phyloP scores from a whole-genome alignment of 1,140 invertebrate species.

The Bursaphelenchus mucronatus region DNA sequence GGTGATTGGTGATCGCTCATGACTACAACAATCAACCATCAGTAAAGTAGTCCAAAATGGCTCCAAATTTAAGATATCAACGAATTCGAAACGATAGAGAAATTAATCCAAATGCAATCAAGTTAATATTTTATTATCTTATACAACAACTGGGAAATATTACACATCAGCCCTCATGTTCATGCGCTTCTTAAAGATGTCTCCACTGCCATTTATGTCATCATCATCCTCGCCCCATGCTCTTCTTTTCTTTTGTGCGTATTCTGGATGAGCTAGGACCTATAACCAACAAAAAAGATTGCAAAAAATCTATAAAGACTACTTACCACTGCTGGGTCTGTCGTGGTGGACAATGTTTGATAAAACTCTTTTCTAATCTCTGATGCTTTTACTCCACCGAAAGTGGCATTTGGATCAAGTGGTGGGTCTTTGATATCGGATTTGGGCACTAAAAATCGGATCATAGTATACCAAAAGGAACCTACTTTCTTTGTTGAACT shows the following conservation, averaged over 20 bases:
- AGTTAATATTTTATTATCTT: too few relatives aligned
- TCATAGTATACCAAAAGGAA: constrained; percentile 18
- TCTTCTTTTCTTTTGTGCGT: constrained; percentile 21
- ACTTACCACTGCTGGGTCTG: constrained; percentile 53
- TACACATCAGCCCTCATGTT: constrained; percentile 31
- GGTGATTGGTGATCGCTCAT: too few relatives aligned
- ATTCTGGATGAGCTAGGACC: constrained; percentile 42
- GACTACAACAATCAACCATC: too few relatives aligned
- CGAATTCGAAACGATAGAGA: too few relatives aligned
- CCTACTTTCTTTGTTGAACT: constrained; percentile 50
- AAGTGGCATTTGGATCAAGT: constrained; percentile 42
- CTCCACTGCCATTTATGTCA: constrained; percentile 39
- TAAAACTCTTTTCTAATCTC: constrained; percentile 59
- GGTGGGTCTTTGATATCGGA: constrained; percentile 33
- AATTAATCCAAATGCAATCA: too few relatives aligned
- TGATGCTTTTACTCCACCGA: constrained; percentile 49
- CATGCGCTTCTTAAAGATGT: constrained; percentile 54
- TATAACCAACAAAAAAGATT: constrained; percentile 25
- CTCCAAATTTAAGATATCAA: too few relatives aligned
- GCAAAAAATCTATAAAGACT: constrained; percentile 1
- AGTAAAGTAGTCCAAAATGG: too few relatives aligned
- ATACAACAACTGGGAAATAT: too few relatives aligned
- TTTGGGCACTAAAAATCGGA: constrained; percentile 45
- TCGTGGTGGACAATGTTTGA: constrained; percentile 55
- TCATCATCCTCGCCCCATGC: constrained; percentile 7